Evolutionary conservation across 2,797 vertebrate species (phyloP), one percentile per base, ranked within the genome.

Genomic region (Falco columbarius): DNA sequence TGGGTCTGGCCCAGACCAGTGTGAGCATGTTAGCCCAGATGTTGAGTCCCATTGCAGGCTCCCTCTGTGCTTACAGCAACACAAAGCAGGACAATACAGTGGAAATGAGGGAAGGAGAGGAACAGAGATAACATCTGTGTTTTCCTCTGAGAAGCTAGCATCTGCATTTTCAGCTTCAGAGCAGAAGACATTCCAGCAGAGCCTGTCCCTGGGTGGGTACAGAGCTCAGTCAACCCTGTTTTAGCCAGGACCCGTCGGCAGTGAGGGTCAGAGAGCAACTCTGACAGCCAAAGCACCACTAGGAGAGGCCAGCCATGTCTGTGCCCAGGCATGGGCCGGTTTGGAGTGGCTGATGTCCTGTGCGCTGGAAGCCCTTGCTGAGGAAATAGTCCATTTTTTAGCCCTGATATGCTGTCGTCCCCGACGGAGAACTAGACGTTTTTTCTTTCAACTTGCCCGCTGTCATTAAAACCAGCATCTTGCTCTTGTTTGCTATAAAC

Each of bases 201-300:
- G 42, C 23, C 13, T 66, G 22, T n/a, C n/a, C 12, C 55, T 51
- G 42, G 58, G 29, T 54, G 42, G 29, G 44, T 56, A 8, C 0
- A 65, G 49, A 0, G 0, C 24, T 72, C 21, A 21, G 59, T 34
- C 34, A 49, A 6, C 11, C 44, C 38, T 71, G 40, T 0, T 3
- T 54, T 72, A n/a, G 56, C 65, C 66, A 86, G 80, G 34, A 77
- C 21, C 58, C 49, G 9, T 52, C 6, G 2, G 30, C 42, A 55
- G 38, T 1, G 14, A 62, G 21, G 51, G 16, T 7, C 17, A 1
- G 3, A 77, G 19, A 54, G 9, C 36, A 71, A 32, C 22, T 67
- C 68, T 4, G 3, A 71, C 44, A 77, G 23, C 9, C 17, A 46
- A 89, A 62, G 3, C 58, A 62, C 11, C 27, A 6, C 26, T 46